phyloP scores from a whole-genome alignment of 1,140 invertebrate genomes.

The Trichonephila clavipes region DNA sequence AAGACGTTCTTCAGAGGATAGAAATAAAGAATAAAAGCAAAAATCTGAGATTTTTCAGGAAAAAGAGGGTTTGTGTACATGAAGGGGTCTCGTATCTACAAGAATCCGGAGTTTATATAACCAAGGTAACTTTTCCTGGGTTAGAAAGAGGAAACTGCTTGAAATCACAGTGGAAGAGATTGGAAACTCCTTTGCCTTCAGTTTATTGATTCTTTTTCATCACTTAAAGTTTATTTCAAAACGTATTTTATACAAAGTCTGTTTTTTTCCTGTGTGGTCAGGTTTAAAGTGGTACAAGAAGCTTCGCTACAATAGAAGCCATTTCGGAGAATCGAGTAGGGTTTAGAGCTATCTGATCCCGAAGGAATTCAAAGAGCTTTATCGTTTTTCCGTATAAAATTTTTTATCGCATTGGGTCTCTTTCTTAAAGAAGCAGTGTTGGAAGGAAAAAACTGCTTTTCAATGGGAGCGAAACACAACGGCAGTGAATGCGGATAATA shows the following conservation, averaged over 20 bases:
- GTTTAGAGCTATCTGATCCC: not conserved
- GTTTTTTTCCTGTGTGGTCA: not conserved
- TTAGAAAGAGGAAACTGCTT: slow-evolving; percentile 28
- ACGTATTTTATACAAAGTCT: slow-evolving; percentile 31
- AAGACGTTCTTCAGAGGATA: not conserved
- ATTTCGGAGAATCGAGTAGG: not conserved
- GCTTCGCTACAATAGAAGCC: not conserved
- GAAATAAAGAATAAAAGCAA: not conserved
- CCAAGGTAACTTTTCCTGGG: slow-evolving; percentile 11
- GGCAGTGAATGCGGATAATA: not conserved
- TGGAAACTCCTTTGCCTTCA: slow-evolving; percentile 49
- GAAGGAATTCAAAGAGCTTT: not conserved
- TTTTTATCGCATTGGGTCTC: not conserved
- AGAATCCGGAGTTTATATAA: slow-evolving; percentile 29
- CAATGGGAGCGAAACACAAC: not conserved
- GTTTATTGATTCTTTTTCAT: slow-evolving; percentile 65
- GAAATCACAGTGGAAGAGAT: slow-evolving; percentile 56
- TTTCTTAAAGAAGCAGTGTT: not conserved
- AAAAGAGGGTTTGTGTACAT: slow-evolving; percentile 25
- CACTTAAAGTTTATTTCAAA: slow-evolving; percentile 64
- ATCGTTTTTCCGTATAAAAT: not conserved
- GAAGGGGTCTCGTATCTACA: slow-evolving; percentile 14
- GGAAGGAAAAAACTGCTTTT: not conserved
- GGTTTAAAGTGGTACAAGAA: slow-evolving; percentile 3
- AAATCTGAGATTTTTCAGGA: slow-evolving; percentile 10